phyloP scores from a whole-genome alignment of 2,113 vertebrate genomes.

The Todiramphus chloris region DNA sequence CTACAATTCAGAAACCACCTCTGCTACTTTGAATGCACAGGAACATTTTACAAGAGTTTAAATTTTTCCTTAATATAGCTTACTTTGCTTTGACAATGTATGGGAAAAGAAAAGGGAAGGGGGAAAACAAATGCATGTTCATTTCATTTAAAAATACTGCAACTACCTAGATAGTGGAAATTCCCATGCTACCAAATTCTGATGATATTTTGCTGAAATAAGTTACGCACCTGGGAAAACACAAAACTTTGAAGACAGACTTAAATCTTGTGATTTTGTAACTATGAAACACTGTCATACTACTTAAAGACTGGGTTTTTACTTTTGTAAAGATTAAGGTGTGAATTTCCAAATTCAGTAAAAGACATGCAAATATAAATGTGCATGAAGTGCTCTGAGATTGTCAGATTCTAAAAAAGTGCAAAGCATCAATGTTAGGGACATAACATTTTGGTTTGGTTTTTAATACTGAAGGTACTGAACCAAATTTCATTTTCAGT shows the following conservation, averaged over 20 bases:
- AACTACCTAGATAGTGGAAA: not conserved
- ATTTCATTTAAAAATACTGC: not conserved
- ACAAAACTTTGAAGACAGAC: not conserved
- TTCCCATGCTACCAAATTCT: not conserved
- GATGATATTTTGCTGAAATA: not conserved
- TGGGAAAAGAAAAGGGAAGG: not conserved
- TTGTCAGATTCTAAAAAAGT: slow-evolving; percentile 9
- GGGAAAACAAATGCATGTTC: not conserved
- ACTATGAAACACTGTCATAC: not conserved
- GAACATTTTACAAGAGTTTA: not conserved
- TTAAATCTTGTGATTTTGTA: not conserved
- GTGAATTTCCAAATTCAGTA: slow-evolving; percentile 11
- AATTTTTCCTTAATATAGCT: not conserved
- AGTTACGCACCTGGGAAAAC: not conserved
- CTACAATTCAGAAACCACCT: not conserved
- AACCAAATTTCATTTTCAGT: not conserved
- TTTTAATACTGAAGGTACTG: not conserved
- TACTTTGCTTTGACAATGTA: not conserved
- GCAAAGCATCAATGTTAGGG: not conserved
- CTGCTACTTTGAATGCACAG: not conserved
- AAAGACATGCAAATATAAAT: slow-evolving; percentile 1
- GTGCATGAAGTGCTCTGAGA: not conserved
- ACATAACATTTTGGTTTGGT: not conserved
- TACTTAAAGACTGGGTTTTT: not conserved
- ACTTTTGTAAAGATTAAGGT: not conserved